Base-by-base conservation (phyloP, 1,140 invertebrate genomes). In the Halotydeus destructor region DNA sequence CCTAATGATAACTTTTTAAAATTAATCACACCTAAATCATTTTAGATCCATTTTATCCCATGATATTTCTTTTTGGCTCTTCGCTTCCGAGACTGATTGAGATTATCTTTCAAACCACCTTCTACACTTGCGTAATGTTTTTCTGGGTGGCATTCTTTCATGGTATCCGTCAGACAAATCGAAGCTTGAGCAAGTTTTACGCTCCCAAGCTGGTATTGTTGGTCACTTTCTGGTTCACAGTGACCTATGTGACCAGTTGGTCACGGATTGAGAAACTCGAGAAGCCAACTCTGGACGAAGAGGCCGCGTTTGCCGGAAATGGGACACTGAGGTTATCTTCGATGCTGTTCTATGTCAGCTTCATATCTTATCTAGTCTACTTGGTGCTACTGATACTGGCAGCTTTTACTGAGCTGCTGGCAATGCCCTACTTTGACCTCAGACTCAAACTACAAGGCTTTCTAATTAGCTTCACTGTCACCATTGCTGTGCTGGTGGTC, bases 121-220 rank as follows among this genome's bases (percentile, higher is more conserved):
- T 94, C 61, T 63, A 94, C 0, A 79, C 75, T 55, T 72, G 71
- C 2, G 65, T 94, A 32, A 66, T 94, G 37, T 66, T 96, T 50
- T 94, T 89, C 55, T 96, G 88, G 88, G 65, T 94, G 11, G 83
- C 79, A 52, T 72, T 84, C 40, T 96, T 93, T 62, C 89, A 96
- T 59, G 86, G 86, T 11, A 39, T 49, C 14, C 35, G 37, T 18
- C 58, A 86, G 79, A 89, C 85, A 55, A 81, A 89, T 58, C 64
- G 85, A 49, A 64, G 71, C 45, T 74, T 88, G 42, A 52, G 76
- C 8, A 74, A 74, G 26, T 97, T 96, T 61, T 94, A 94, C 60
- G 55, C 86, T 37, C 79, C 83, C 26, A 97, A 97, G 68, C 52
- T 89, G 12, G 59, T 88, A 27, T 66, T 94, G 3, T 81, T 94